These are phyloP conservation scores for Antrozous pallidus DNA, from an alignment of 2,797 vertebrate genomes.

Conservation along the genomic window DNA sequence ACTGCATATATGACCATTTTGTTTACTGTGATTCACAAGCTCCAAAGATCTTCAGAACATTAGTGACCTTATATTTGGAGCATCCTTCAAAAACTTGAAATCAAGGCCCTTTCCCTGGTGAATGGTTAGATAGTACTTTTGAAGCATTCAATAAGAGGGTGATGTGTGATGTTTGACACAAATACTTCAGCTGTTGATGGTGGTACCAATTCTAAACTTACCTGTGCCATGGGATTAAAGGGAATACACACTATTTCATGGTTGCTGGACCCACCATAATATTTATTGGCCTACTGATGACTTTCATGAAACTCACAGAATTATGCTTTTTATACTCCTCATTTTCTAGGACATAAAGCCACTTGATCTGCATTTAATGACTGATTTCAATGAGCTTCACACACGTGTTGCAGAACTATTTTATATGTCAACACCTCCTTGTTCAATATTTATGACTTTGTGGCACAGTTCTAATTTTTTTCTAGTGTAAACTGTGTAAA, in stretches of 20 bases:
- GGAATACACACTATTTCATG: not conserved
- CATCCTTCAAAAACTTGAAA: not conserved
- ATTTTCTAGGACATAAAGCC: not conserved
- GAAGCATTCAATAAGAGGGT: not conserved
- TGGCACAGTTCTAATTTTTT: not conserved
- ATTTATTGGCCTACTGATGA: not conserved
- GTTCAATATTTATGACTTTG: constrained; percentile 30
- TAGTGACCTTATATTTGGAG: not conserved
- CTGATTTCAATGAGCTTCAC: not conserved
- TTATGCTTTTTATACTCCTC: not conserved
- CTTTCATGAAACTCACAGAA: not conserved
- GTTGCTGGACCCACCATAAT: not conserved
- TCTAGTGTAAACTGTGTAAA: not conserved
- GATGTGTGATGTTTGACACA: not conserved
- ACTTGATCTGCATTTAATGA: not conserved
- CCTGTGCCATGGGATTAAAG: not conserved
- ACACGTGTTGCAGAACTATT: not conserved
- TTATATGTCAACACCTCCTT: not conserved
- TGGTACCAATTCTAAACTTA: not conserved
- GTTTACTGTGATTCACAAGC: not conserved
- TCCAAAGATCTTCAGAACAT: not conserved
- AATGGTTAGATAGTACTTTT: not conserved
- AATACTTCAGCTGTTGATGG: not conserved
- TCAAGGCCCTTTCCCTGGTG: not conserved
- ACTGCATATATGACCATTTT: accelerated